Evolutionary conservation across 2,888 invertebrate species (phyloP).

Genomic region (Netelia melanura): DNA sequence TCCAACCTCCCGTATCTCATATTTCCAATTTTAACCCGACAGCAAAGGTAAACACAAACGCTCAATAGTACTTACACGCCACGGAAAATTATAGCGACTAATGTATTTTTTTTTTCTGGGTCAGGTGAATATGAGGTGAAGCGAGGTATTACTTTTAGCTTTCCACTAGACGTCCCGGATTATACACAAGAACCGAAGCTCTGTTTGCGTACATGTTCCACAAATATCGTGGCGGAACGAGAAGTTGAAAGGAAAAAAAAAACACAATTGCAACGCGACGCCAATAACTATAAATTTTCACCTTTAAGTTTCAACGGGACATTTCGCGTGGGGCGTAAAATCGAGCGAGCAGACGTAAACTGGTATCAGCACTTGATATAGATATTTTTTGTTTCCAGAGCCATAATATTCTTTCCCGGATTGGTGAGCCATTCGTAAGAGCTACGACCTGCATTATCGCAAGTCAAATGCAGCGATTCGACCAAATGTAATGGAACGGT

Average conservation of each 20-base stretch:
- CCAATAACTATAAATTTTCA: slow-evolving; percentile 37
- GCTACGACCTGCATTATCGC: slow-evolving; percentile 38
- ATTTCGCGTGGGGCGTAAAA: slow-evolving; percentile 2
- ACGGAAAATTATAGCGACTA: slow-evolving; percentile 7
- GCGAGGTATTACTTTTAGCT: no score
- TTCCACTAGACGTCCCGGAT: no score
- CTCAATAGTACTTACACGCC: slow-evolving; percentile 10
- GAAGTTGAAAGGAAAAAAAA: slow-evolving; percentile 15
- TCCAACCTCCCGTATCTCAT: no score
- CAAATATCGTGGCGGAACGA: background rate
- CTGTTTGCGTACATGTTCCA: background rate
- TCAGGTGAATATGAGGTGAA: no score
- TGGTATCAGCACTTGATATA: background rate
- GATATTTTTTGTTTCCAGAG: slow-evolving; percentile 1
- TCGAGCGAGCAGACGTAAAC: slow-evolving; percentile 18
- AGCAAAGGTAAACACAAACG: no score
- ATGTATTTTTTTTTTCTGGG: no score
- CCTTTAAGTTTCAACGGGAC: background rate
- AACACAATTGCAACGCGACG: slow-evolving; percentile 6
- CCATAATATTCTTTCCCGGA: slow-evolving; percentile 1
- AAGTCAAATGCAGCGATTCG: slow-evolving; percentile 37
- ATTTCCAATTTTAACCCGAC: no score
- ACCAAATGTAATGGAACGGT: slow-evolving; percentile 3
- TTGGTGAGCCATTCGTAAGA: background rate
- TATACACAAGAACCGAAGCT: no score